Conservation (phyloP, 2,113 vertebrate genomes). For the Sapayoa aenigma region DNA sequence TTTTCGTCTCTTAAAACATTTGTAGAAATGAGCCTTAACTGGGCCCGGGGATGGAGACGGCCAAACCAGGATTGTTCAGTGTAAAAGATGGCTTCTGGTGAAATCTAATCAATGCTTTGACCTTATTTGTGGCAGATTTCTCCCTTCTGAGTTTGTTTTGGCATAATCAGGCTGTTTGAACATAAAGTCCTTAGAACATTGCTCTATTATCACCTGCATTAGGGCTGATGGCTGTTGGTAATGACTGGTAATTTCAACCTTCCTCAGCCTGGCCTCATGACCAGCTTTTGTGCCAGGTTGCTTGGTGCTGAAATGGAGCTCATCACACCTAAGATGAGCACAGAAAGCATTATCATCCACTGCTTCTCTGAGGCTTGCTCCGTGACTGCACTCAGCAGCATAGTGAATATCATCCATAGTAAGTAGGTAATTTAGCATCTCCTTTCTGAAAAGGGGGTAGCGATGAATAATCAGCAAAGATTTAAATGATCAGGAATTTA, state of each 20-base stretch:
- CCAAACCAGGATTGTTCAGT: neutral
- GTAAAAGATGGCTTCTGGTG: neutral
- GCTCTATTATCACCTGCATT: neutral
- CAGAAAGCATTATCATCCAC: neutral
- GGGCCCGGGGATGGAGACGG: neutral
- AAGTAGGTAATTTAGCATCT: slow-evolving; percentile 37
- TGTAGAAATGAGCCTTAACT: neutral
- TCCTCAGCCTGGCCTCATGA: neutral
- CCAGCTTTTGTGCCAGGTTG: neutral
- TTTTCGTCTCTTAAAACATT: neutral
- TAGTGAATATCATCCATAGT: slow-evolving; percentile 38
- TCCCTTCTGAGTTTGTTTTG: neutral
- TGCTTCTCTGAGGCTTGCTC: neutral
- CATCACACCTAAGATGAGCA: neutral
- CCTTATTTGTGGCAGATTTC: neutral
- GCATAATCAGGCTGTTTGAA: neutral
- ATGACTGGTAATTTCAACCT: neutral
- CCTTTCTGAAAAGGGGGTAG: neutral
- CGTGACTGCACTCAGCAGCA: neutral
- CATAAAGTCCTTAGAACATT: neutral
- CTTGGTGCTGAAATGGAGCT: neutral
- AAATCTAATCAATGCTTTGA: neutral
- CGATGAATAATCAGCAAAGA: slow-evolving; percentile 24
- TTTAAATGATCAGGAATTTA: neutral
- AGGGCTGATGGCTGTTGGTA: neutral